Evolutionary conservation across 1,140 invertebrate species (phyloP).

Genomic region (Leptopilina clavipes): DNA sequence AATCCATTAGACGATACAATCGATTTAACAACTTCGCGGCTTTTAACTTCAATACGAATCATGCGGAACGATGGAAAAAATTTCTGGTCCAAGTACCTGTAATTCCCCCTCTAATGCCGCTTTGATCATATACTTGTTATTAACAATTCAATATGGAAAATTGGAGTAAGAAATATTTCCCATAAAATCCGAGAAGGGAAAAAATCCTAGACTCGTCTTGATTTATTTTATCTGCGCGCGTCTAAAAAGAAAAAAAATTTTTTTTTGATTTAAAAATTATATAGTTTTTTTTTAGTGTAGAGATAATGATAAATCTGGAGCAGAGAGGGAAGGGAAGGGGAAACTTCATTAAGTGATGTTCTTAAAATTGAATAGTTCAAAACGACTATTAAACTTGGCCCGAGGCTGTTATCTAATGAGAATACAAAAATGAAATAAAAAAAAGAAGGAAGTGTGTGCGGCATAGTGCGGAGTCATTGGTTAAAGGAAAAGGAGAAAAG

Average conservation of each 20-base stretch:
- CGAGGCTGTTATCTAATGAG: constrained; percentile 29
- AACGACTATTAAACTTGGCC: constrained; percentile 24
- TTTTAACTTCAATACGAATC: constrained; percentile 53
- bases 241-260: too few relatives aligned
- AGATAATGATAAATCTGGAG: too few relatives aligned
- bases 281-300: not conserved
- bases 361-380: constrained; percentile 32
- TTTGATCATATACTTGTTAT: too few relatives aligned
- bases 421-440: constrained; percentile 37
- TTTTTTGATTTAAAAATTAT: too few relatives aligned
- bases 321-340: not conserved
- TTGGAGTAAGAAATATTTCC: not conserved
- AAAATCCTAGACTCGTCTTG: too few relatives aligned
- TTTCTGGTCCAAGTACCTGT: constrained; percentile 38
- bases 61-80: constrained; percentile 55
- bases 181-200: too few relatives aligned
- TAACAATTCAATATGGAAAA: not conserved
- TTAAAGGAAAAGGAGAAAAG: constrained; percentile 37
- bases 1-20: constrained; percentile 45
- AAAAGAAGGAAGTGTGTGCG: not conserved
- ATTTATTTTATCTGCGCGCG: too few relatives aligned
- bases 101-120: not conserved
- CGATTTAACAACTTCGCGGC: constrained; percentile 49
- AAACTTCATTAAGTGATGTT: constrained; percentile 34
- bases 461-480: constrained; percentile 2